These are phyloP conservation scores for Pinna nobilis DNA, from an alignment of 1,140 invertebrate species.

Conservation along the genomic window DNA sequence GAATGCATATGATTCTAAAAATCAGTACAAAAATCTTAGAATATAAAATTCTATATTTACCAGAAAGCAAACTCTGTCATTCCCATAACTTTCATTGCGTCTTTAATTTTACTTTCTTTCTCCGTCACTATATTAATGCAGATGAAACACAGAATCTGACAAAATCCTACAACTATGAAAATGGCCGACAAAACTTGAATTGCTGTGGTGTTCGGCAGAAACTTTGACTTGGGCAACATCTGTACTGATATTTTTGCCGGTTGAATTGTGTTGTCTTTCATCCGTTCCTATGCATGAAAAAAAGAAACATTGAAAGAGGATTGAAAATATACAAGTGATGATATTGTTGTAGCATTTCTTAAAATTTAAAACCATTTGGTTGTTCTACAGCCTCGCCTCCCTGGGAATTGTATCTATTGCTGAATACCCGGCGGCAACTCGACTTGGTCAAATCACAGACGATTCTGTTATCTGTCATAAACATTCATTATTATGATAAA, in stretches of 20 bases:
- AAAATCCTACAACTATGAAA: constrained; percentile 88
- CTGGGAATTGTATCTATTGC: no score
- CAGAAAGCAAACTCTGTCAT: constrained; percentile 88
- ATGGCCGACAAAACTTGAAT: constrained; percentile 84
- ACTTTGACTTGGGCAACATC: constrained; percentile 63
- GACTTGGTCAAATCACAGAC: no score
- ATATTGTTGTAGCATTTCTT: no score
- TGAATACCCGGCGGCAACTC: no score
- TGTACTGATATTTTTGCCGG: constrained; percentile 47
- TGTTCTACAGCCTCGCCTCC: no score
- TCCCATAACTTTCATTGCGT: constrained; percentile 94
- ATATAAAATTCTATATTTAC: no score
- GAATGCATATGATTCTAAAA: no score
- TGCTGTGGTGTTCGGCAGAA: constrained; percentile 53
- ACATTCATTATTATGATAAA: no score
- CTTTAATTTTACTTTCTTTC: constrained; percentile 91
- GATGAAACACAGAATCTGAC: constrained; percentile 89
- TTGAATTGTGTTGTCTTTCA: neutral
- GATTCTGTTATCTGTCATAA: no score
- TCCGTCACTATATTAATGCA: constrained; percentile 89
- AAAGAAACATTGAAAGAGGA: neutral
- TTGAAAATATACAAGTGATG: neutral
- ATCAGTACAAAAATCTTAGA: no score
- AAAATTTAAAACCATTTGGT: no score
- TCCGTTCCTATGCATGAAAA: neutral